Evolutionary conservation across 2,888 invertebrate species (phyloP).

Genomic region (Norana najaformis): DNA sequence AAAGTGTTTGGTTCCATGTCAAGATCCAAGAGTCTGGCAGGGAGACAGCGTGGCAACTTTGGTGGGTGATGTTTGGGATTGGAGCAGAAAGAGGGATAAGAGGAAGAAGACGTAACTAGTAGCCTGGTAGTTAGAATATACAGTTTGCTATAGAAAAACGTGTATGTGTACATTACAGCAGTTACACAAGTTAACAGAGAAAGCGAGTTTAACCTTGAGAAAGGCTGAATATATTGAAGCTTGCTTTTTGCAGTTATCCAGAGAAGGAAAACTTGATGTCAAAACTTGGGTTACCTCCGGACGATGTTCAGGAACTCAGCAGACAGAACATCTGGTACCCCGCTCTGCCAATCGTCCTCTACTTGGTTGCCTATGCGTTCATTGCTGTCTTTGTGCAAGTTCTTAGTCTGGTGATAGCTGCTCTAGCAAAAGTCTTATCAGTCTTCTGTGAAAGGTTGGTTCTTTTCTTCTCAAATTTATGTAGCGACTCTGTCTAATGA

Average conservation of each 20-base stretch:
- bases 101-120: no score
- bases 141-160: no score
- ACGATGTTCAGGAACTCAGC: conserved; percentile 39
- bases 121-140: no score
- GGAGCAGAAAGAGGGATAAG: no score
- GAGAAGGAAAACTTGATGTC: conserved; percentile 42
- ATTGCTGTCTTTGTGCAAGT: conserved; percentile 36
- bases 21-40: no score
- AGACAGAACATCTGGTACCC: conserved; percentile 41
- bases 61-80: no score
- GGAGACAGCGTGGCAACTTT: no score
- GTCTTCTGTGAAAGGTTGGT: conserved; percentile 1
- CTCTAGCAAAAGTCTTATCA: conserved; percentile 5
- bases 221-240: neutral
- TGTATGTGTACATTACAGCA: no score
- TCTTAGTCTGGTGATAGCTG: conserved; percentile 27
- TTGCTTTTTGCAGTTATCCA: conserved; percentile 36
- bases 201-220: no score
- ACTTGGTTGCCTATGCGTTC: conserved; percentile 41
- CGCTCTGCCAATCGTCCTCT: conserved; percentile 43
- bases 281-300: conserved; percentile 39
- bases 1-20: no score
- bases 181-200: no score
- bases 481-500: neutral
- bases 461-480: neutral